A percentile compares a stretch with the other conserved stretches of the same genome.
Evolutionary conservation across 1,140 invertebrate genomes (phyloP).

Genomic region (Ephestia elutella): DNA sequence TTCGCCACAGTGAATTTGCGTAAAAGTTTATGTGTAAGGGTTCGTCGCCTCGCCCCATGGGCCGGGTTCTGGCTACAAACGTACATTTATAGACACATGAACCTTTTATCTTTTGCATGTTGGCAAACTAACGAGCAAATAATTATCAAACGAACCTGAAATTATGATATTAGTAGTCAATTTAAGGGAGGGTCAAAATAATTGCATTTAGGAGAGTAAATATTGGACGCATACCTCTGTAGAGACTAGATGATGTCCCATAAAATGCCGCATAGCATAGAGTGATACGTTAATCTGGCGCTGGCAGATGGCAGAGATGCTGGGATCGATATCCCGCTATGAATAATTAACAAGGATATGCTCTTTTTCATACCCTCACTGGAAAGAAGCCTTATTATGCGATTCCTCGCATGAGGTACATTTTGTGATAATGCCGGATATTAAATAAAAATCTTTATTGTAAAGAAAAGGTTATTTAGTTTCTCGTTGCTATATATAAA

Average conservation of each 20-base stretch:
- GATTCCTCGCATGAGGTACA: background rate
- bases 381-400: slow-evolving; percentile 17
- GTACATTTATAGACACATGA: slow-evolving; percentile 10
- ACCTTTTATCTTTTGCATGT: slow-evolving; percentile 15
- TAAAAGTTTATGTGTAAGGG: slow-evolving; percentile 14
- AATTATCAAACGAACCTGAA: too few relatives aligned
- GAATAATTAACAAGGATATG: slow-evolving; percentile 53
- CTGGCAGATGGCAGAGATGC: slow-evolving; percentile 21
- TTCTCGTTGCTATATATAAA: too few relatives aligned
- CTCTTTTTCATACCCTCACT: slow-evolving; percentile 31
- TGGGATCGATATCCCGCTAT: slow-evolving; percentile 44
- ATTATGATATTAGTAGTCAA: too few relatives aligned
- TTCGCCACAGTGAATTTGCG: slow-evolving; percentile 1
- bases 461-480: too few relatives aligned
- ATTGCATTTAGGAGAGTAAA: too few relatives aligned
- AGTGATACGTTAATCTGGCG: background rate
- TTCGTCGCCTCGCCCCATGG: background rate
- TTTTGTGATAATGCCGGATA: background rate
- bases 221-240: too few relatives aligned
- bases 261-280: too few relatives aligned
- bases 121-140: slow-evolving; percentile 6
- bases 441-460: background rate
- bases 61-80: slow-evolving; percentile 11
- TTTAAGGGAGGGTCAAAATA: too few relatives aligned
- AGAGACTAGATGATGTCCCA: too few relatives aligned